These are phyloP conservation scores for Exocentrus adspersus DNA, from an alignment of 2,888 invertebrate species.

Conservation along the genomic window DNA sequence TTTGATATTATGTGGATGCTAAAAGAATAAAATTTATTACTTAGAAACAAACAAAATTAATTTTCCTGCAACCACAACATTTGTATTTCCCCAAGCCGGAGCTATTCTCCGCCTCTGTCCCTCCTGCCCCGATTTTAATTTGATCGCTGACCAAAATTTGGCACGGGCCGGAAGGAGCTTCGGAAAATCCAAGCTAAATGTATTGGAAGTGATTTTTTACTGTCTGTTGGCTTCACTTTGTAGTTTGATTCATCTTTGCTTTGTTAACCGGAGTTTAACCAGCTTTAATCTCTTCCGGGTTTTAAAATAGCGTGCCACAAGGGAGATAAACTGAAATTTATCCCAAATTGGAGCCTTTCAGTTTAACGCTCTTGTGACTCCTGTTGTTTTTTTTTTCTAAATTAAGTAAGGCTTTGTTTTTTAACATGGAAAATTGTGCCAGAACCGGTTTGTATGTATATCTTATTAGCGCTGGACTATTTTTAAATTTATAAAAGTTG, in stretches of 20 bases:
- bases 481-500: too few species aligned
- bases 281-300: background rate
- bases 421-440: too few species aligned
- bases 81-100: too few species aligned
- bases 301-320: background rate
- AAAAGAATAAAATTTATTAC: too few species aligned
- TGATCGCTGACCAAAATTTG: background rate
- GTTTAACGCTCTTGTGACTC: background rate
- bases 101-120: too few species aligned
- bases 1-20: too few species aligned
- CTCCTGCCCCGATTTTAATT: background rate
- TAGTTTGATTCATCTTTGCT: slow-evolving; percentile 1
- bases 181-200: background rate
- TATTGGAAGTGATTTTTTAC: slow-evolving; percentile 5
- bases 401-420: too few species aligned
- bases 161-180: background rate
- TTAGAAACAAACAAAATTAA: too few species aligned
- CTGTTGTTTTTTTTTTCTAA: too few species aligned
- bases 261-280: background rate
- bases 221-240: background rate
- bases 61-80: too few species aligned
- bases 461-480: too few species aligned
- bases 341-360: background rate
- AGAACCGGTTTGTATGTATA: too few species aligned
- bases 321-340: background rate